Evolutionary conservation across 2,797 vertebrate species (phyloP).

Genomic region (Rhinophrynus dorsalis): DNA sequence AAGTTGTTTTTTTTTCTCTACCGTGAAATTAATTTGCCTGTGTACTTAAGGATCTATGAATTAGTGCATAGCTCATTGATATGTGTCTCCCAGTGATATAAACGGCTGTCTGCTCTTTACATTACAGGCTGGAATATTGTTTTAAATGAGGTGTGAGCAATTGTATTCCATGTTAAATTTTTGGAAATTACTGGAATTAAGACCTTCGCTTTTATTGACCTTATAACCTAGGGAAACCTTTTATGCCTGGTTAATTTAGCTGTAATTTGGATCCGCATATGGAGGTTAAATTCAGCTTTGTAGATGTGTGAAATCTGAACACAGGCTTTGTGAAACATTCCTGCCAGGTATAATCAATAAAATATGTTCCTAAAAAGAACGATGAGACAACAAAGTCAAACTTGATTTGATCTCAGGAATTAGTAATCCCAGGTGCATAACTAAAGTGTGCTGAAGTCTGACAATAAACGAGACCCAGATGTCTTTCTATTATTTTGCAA

Average conservation of each 20-base stretch:
- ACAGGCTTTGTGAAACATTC: constrained; percentile 28
- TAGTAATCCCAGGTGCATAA: constrained; percentile 40
- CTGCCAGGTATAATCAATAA: constrained; percentile 47
- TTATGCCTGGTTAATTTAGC: constrained; percentile 19
- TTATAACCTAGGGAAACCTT: constrained; percentile 16
- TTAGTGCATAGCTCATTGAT: too few relatives aligned
- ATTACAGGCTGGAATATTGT: not conserved
- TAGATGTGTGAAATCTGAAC: constrained; percentile 38
- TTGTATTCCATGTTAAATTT: not conserved
- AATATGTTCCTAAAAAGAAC: constrained; percentile 30
- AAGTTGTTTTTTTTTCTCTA: too few relatives aligned
- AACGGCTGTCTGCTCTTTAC: not conserved
- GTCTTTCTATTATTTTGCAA: constrained; percentile 39
- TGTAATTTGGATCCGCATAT: not conserved
- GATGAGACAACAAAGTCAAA: constrained; percentile 45
- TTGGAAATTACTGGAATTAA: not conserved
- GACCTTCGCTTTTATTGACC: constrained; percentile 7
- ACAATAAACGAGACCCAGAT: constrained; percentile 16
- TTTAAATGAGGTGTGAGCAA: constrained; percentile 15
- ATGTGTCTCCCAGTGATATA: too few relatives aligned
- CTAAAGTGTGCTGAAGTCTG: constrained; percentile 24
- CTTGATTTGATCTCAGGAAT: constrained; percentile 42
- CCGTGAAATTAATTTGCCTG: too few relatives aligned
- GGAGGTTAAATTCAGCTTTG: constrained; percentile 36
- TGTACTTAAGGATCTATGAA: too few relatives aligned